Evolutionary conservation across 2,113 vertebrate genomes (phyloP).

Genomic region (Ameiurus melas): DNA sequence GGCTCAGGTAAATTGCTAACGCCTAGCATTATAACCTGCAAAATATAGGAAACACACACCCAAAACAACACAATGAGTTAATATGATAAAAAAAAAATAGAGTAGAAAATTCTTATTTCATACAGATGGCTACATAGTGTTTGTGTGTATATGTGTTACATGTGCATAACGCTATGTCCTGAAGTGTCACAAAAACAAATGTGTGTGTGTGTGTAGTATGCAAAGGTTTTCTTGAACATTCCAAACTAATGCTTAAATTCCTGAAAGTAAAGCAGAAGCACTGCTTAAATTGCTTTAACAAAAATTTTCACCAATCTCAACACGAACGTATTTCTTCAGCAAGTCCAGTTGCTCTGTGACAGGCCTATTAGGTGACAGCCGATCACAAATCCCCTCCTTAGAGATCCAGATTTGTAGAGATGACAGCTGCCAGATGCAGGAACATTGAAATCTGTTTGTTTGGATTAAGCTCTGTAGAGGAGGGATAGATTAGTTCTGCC

Average conservation of each 20-base stretch:
- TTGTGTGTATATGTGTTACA: no score
- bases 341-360: background rate
- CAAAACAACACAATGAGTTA: no score
- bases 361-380: conserved; percentile 15
- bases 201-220: background rate
- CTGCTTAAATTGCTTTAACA: background rate
- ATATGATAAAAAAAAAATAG: no score
- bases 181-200: no score
- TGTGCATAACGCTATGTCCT: no score
- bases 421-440: conserved; percentile 93
- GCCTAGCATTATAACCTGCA: no score
- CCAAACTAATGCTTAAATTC: background rate
- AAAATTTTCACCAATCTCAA: background rate
- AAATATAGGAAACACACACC: no score
- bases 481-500: conserved; percentile 92
- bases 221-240: background rate
- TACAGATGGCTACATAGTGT: no score
- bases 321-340: background rate
- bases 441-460: conserved; percentile 85
- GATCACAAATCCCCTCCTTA: conserved; percentile 49
- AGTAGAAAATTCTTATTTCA: no score
- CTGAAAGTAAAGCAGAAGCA: background rate
- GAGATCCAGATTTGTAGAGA: conserved; percentile 74
- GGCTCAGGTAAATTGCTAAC: no score
- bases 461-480: conserved; percentile 88